Evolutionary conservation across 2,113 vertebrate genomes (phyloP), one percentile per base, ranked within the genome.

Genomic region (Melanerpes formicivorus): DNA sequence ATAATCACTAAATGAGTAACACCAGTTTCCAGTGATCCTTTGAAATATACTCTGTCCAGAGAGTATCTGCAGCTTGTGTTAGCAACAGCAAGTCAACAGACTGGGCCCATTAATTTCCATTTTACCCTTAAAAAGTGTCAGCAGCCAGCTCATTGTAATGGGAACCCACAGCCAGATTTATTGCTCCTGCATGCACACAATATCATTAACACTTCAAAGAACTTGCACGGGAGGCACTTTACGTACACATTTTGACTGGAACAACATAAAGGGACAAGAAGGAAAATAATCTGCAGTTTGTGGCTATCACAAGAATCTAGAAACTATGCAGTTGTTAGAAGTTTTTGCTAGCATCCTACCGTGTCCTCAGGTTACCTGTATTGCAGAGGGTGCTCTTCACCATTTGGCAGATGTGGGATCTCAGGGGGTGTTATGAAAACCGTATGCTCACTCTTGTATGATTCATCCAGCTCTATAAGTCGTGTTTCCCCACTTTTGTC

Each of bases 351-450:
- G 26, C n/a, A 42, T 13, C 21, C 46, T 69, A 11, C 56, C 8
- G 13, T 29, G 32, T 32, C 79, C 86, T 83, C 42, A 42, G 82
- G 50, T 42, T 98, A 99, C 99, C 99, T 99, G 96, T 99, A 99
- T 69, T 98, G 98, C 23, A 98, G 98, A 71, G 98, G 98, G 84
- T 98, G 98, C 84, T 99, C 99, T 92, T 99, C 99, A 80, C 99
- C 99, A 54, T 98, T 98, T 21, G 98, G 98, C 44, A 98, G 98
- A 15, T 98, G 98, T 67, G 99, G 99, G 79, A 99, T 98, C 95
- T 99, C 99, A 4, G 99, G 99, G 9, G 99, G 99, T 44, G 99
- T 99, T 96, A 99, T 98, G 87, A 99, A 99, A 81, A 99, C 99
- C 0, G 99, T 99, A 94, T 99, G 99, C 95, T 99, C 99, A 27